phyloP scores from a whole-genome alignment of 1,140 invertebrate genomes.

The Pachyrhynchus sulphureomaculatus region DNA sequence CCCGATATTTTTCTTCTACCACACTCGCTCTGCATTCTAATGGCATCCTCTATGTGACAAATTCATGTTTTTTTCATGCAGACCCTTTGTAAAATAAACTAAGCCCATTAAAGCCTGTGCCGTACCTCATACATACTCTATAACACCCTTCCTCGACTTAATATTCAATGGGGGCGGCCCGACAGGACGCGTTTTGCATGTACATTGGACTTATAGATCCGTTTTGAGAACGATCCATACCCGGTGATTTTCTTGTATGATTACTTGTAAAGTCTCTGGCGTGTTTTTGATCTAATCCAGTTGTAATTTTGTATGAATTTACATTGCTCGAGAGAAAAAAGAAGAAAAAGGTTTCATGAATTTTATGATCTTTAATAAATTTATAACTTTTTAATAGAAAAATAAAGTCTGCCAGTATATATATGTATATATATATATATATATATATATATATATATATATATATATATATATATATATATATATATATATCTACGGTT shows the following conservation, averaged over 20 bases:
- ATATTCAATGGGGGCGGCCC: constrained; percentile 23
- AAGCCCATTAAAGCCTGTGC: constrained; percentile 17
- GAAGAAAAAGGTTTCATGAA: no score
- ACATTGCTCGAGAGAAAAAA: no score
- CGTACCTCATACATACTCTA: constrained; percentile 23
- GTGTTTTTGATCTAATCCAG: constrained; percentile 1
- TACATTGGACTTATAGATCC: constrained; percentile 26
- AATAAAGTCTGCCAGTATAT: no score
- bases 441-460: no score
- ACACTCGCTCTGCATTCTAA: no score
- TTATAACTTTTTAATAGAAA: no score
- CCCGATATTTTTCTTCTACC: no score
- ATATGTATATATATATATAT: no score
- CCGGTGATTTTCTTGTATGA: constrained; percentile 25
- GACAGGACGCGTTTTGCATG: constrained; percentile 27
- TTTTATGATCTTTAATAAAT: no score
- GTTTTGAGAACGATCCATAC: constrained; percentile 22
- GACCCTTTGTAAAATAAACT: constrained; percentile 23
- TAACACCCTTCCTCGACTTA: constrained; percentile 18
- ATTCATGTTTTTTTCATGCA: constrained; percentile 18
- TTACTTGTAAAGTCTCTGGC: constrained; percentile 19
- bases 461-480: no score
- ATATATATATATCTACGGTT: no score
- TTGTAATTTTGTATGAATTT: constrained; percentile 6
- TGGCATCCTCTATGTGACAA: no score